Evolutionary conservation across 2,113 vertebrate genomes (phyloP).

Genomic region (Notothenia coriiceps): DNA sequence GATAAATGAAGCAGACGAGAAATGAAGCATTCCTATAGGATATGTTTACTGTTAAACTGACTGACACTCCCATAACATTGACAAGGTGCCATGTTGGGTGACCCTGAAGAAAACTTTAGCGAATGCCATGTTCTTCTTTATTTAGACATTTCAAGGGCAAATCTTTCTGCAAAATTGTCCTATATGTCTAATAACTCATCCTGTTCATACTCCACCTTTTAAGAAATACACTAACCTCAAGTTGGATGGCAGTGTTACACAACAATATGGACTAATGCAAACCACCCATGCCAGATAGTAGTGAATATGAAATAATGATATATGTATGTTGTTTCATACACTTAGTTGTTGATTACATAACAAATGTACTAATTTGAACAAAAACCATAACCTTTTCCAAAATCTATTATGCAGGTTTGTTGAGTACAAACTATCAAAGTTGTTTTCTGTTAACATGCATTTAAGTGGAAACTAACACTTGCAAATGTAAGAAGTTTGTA

Average conservation of each 20-base stretch:
- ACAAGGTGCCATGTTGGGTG: background rate
- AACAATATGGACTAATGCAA: background rate
- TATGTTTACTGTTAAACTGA: slow-evolving; percentile 20
- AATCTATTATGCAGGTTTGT: too few relatives aligned
- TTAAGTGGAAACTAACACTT: too few relatives aligned
- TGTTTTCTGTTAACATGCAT: too few relatives aligned
- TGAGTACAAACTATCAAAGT: too few relatives aligned
- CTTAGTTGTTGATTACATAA: too few relatives aligned
- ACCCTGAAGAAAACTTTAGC: slow-evolving; percentile 4
- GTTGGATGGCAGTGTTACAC: background rate
- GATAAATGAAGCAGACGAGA: slow-evolving; percentile 31
- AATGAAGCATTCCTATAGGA: slow-evolving; percentile 29
- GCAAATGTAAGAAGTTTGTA: too few relatives aligned
- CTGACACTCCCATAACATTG: slow-evolving; percentile 10
- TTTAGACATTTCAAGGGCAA: background rate
- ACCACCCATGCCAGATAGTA: too few relatives aligned
- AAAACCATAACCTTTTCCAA: too few relatives aligned
- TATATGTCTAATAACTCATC: background rate
- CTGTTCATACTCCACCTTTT: background rate
- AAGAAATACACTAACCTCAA: too few relatives aligned
- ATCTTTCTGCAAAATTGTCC: background rate
- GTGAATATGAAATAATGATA: too few relatives aligned
- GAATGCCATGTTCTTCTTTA: background rate
- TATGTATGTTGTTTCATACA: too few relatives aligned
- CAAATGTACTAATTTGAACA: too few relatives aligned